A percentile compares a stretch with the other conserved stretches of the same genome.
Conservation (phyloP, 2,888 invertebrate species). For the Ennomos erosarius region DNA sequence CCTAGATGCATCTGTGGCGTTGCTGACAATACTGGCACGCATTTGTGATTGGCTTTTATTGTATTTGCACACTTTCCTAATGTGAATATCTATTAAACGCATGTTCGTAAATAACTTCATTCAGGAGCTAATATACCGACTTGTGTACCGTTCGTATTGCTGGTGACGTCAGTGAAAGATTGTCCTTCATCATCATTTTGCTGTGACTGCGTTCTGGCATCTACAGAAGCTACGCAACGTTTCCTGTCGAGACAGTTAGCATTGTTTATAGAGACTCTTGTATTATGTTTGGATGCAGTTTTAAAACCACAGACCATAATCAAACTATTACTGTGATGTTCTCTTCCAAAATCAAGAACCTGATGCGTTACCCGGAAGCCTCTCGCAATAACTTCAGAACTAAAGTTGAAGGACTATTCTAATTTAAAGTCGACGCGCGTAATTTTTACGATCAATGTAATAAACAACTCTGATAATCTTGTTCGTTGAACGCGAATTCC, state of each 20-base stretch:
- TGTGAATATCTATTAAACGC: conserved; percentile 3
- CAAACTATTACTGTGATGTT: too few species aligned
- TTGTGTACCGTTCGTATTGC: neutral
- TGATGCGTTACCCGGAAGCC: neutral
- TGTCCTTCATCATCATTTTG: neutral
- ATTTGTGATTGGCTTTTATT: conserved; percentile 1
- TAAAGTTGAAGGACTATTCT: conserved; percentile 17
- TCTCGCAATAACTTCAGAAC: conserved; percentile 2
- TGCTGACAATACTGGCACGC: neutral
- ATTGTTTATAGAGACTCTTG: neutral
- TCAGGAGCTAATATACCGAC: neutral
- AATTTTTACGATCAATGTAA: conserved; percentile 25
- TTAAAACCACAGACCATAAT: too few species aligned
- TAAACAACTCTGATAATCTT: conserved; percentile 20
- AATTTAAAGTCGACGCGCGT: conserved; percentile 21
- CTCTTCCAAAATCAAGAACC: too few species aligned
- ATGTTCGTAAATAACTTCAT: conserved; percentile 17
- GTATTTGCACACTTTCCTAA: neutral
- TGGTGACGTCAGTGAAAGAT: conserved; percentile 2
- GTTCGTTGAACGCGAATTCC: conserved; percentile 39
- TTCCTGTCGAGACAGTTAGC: neutral
- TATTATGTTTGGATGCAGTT: neutral
- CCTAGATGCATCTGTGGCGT: too few species aligned
- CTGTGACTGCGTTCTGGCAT: neutral
- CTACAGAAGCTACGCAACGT: conserved; percentile 1